Conservation (phyloP, 2,113 vertebrate genomes). For the Chionomys nivalis region DNA sequence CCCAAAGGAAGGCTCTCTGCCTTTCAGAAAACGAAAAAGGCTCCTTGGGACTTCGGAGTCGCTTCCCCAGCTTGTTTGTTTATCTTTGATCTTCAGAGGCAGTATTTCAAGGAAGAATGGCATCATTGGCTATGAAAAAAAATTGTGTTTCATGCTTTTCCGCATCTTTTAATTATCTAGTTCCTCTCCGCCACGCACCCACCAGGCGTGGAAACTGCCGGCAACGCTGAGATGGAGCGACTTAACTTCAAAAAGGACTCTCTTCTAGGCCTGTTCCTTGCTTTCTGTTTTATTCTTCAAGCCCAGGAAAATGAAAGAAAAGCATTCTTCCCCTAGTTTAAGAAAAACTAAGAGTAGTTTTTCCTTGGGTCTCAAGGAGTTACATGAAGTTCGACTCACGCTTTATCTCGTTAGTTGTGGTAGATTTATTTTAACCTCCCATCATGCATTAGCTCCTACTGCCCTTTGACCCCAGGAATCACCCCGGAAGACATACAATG, state of each 20-base stretch:
- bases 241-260: neutral
- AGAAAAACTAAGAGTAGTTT: neutral
- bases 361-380: neutral
- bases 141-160: slow-evolving; percentile 10
- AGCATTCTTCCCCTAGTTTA: neutral
- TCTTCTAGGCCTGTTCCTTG: neutral
- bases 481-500: neutral
- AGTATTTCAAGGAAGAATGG: slow-evolving; percentile 33
- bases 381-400: neutral
- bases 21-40: neutral
- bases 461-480: neutral
- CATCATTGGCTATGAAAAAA: slow-evolving; percentile 30
- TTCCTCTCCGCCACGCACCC: slow-evolving; percentile 26
- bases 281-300: slow-evolving; percentile 49
- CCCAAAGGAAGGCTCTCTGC: slow-evolving; percentile 53
- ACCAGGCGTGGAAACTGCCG: neutral
- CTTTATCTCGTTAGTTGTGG: slow-evolving; percentile 9
- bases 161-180: slow-evolving; percentile 33
- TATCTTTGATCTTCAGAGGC: slow-evolving; percentile 37
- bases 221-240: neutral
- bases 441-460: neutral
- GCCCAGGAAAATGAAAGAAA: neutral
- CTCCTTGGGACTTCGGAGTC: neutral
- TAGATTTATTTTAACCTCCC: neutral
- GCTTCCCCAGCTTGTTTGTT: neutral